Percentiles rank a stretch among this genome's conserved stretches.
phyloP scores from a whole-genome alignment of 2,888 invertebrate species.

The Tetranychus truncatus region DNA sequence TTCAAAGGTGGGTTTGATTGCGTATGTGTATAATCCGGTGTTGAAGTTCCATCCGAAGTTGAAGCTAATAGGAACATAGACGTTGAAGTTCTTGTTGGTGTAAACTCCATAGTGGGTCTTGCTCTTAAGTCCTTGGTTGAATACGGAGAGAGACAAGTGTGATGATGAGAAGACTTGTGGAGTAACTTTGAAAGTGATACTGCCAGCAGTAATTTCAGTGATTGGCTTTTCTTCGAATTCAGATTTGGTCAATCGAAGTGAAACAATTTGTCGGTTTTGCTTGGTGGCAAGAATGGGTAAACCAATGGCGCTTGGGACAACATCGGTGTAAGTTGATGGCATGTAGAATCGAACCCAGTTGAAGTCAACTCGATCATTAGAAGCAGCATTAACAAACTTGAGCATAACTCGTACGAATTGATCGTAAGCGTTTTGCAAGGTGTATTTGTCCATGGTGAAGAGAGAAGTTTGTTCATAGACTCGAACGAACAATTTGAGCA shows the following conservation, averaged over 20 bases:
- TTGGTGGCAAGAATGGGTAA: conserved; percentile 24
- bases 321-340: conserved; percentile 22
- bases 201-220: too few relatives aligned
- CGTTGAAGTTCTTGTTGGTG: not conserved
- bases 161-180: not conserved
- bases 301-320: conserved; percentile 20
- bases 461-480: conserved; percentile 22
- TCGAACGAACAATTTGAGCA: conserved; percentile 21
- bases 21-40: not conserved
- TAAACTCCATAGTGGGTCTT: not conserved
- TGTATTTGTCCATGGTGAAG: conserved; percentile 20
- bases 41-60: not conserved
- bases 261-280: conserved; percentile 22
- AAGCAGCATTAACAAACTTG: not conserved
- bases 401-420: too few relatives aligned
- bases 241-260: conserved; percentile 19
- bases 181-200: not conserved
- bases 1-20: not conserved
- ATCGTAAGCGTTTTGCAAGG: too few relatives aligned
- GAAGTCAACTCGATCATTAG: conserved; percentile 4
- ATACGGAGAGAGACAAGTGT: not conserved
- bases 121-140: not conserved
- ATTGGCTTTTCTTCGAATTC: conserved; percentile 9
- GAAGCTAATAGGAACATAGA: not conserved
- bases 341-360: conserved; percentile 23